These are phyloP conservation scores for Parnassius orleans DNA, from an alignment of 2,888 invertebrate species.

Conservation along the genomic window DNA sequence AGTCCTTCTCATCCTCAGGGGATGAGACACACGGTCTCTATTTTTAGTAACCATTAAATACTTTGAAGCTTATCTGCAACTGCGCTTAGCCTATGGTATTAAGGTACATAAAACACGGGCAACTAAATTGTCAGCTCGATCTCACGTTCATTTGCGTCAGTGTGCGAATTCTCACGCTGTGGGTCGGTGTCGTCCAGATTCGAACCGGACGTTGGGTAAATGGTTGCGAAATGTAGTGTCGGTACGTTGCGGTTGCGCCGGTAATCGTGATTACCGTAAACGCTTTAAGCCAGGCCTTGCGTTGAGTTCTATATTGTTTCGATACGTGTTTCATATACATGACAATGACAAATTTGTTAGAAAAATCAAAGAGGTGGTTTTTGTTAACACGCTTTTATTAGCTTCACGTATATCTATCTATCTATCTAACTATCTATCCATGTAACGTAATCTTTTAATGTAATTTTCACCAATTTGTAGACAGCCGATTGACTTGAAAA, in stretches of 20 bases:
- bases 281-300: constrained; percentile 1
- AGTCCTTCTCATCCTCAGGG: no score
- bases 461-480: no score
- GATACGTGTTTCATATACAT: not conserved
- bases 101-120: not conserved
- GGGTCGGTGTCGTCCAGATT: constrained; percentile 49
- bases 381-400: no score
- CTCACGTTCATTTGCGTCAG: constrained; percentile 52
- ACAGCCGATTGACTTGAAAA: no score
- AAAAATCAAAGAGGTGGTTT: no score
- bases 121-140: constrained; percentile 31
- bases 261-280: constrained; percentile 22
- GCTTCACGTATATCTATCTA: no score
- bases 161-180: constrained; percentile 58
- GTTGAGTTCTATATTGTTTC: not conserved
- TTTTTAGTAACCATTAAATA: no score
- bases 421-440: no score
- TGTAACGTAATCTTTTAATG: no score
- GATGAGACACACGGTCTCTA: no score
- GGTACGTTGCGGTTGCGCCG: constrained; percentile 31
- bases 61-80: not conserved
- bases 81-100: not conserved
- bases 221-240: constrained; percentile 50
- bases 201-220: constrained; percentile 59
- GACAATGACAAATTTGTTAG: no score